Evolutionary conservation across 2,888 invertebrate species (phyloP).

Genomic region (Pammene fasciana): DNA sequence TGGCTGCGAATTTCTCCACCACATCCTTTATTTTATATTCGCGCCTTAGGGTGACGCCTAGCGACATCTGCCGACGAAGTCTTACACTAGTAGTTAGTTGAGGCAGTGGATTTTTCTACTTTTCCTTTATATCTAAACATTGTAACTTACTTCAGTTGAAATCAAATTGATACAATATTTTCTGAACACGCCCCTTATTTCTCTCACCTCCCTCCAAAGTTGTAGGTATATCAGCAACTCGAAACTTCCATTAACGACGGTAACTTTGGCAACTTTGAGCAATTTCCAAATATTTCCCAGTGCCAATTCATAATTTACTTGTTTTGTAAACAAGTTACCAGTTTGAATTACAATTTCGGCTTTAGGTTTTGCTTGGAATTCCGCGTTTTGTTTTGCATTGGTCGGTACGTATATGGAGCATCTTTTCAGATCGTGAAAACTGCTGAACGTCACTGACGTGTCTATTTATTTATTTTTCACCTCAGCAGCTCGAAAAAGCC

Average conservation of each 20-base stretch:
- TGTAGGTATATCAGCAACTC: constrained; percentile 33
- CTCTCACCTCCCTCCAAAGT: constrained; percentile 11
- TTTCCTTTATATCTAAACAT: no score
- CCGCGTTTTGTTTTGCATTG: not conserved
- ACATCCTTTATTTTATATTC: no score
- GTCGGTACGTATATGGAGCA: not conserved
- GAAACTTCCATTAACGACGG: constrained; percentile 51
- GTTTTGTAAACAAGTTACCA: constrained; percentile 13
- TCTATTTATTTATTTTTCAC: no score
- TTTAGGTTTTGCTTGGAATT: constrained; percentile 7
- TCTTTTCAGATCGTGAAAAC: no score
- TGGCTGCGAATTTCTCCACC: no score
- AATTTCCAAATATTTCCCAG: constrained; percentile 37
- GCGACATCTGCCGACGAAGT: no score
- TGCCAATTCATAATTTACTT: constrained; percentile 25
- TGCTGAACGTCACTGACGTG: no score
- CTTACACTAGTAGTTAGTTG: no score
- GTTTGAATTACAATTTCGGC: constrained; percentile 6
- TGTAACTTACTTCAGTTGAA: not conserved
- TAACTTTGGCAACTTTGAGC: constrained; percentile 43
- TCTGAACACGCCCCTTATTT: not conserved
- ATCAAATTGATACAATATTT: not conserved
- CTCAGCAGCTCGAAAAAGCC: no score
- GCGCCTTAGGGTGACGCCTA: no score
- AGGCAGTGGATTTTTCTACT: no score